phyloP scores from a whole-genome alignment of 1,140 invertebrate genomes.

The Mamestra configurata region DNA sequence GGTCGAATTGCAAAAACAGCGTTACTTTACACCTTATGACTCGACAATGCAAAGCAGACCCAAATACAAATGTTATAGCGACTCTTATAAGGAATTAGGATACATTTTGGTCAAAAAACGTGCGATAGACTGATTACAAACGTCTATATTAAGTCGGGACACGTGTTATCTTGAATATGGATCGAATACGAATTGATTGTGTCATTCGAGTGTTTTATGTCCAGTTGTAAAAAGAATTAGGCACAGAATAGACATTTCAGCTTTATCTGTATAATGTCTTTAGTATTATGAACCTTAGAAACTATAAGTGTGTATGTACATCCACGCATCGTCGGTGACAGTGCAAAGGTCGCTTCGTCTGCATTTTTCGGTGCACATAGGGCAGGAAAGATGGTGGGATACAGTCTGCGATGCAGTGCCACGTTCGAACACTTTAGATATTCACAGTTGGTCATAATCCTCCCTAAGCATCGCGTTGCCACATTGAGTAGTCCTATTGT shows the following conservation, averaged over 20 bases:
- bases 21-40: conserved; percentile 52
- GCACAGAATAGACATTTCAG: neutral
- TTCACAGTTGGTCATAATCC: too few relatives aligned
- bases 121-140: conserved; percentile 66
- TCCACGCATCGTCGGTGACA: too few relatives aligned
- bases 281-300: too few relatives aligned
- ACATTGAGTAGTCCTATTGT: too few relatives aligned
- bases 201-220: conserved; percentile 45
- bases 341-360: too few relatives aligned
- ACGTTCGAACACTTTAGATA: too few relatives aligned
- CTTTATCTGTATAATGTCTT: too few relatives aligned
- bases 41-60: conserved; percentile 53
- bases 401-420: too few relatives aligned
- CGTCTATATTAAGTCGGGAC: conserved; percentile 62
- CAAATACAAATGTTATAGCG: conserved; percentile 56
- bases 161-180: conserved; percentile 54
- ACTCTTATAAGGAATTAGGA: conserved; percentile 64
- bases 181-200: conserved; percentile 65
- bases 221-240: neutral
- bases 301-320: too few relatives aligned
- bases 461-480: too few relatives aligned
- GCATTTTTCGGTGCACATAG: too few relatives aligned
- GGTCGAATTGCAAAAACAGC: conserved; percentile 52
- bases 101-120: conserved; percentile 61
- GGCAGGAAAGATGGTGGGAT: too few relatives aligned